Conservation (phyloP, 1,140 invertebrate genomes). For the Campodea augens region DNA sequence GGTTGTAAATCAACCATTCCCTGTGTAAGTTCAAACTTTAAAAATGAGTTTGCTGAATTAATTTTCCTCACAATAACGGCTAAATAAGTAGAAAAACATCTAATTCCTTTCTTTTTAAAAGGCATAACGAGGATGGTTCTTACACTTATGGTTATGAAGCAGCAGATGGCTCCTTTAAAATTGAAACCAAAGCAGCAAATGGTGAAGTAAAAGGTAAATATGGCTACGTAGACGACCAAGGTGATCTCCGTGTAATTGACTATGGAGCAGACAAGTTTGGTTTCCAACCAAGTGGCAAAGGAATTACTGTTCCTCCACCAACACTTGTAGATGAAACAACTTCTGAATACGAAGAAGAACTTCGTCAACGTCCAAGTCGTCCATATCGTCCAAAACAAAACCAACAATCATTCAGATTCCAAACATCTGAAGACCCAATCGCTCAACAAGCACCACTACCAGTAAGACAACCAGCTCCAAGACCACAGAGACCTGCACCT, state of each 20-base stretch:
- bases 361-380: background rate
- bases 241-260: constrained; percentile 61
- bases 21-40: no score
- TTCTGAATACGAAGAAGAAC: constrained; percentile 11
- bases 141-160: constrained; percentile 75
- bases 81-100: no score
- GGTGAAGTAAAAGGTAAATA: constrained; percentile 70
- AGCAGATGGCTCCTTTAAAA: constrained; percentile 65
- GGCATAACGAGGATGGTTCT: constrained; percentile 66
- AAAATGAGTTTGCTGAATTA: no score
- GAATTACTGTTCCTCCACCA: constrained; percentile 60
- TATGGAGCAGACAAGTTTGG: constrained; percentile 73
- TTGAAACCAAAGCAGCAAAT: constrained; percentile 55
- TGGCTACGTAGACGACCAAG: constrained; percentile 64
- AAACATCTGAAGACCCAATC: background rate
- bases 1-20: no score
- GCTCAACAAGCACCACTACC: background rate
- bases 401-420: background rate
- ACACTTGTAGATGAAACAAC: constrained; percentile 46
- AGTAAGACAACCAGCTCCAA: background rate
- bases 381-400: background rate
- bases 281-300: constrained; percentile 67
- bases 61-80: no score
- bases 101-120: no score
- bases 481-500: background rate